A percentile compares a stretch with the other conserved stretches of the same genome.
phyloP scores from a whole-genome alignment of 2,888 invertebrate genomes.

The Eristalis arbustorum region DNA sequence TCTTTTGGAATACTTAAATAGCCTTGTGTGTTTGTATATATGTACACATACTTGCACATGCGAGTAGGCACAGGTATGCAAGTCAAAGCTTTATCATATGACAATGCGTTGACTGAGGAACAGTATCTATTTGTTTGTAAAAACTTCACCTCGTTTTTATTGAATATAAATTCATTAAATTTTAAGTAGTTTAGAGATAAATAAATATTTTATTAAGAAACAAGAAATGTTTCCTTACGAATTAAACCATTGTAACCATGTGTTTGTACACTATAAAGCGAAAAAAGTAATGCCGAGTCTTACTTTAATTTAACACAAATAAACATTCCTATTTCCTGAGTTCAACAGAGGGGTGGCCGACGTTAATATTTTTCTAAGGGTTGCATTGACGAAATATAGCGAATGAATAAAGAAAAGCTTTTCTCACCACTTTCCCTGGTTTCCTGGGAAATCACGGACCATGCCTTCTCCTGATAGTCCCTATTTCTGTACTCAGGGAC shows the following conservation, averaged over 20 bases:
- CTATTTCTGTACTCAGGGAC: slow-evolving; percentile 81
- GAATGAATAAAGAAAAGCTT: slow-evolving; percentile 19
- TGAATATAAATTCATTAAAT: not conserved
- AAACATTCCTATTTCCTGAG: not conserved
- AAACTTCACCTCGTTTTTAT: not conserved
- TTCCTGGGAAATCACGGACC: slow-evolving; percentile 78
- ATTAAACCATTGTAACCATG: not conserved
- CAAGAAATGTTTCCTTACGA: not conserved
- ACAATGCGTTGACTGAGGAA: not conserved
- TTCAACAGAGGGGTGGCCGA: slow-evolving; percentile 41
- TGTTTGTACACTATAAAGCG: not conserved
- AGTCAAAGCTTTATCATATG: not conserved
- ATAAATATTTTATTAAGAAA: not conserved
- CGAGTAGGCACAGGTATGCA: slow-evolving; percentile 12
- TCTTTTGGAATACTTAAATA: slow-evolving; percentile 23
- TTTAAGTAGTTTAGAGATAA: not conserved
- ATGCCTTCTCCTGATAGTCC: slow-evolving; percentile 80
- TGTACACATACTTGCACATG: slow-evolving; percentile 6
- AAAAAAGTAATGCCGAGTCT: not conserved
- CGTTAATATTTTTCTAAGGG: slow-evolving; percentile 37
- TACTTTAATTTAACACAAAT: not conserved
- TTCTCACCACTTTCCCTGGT: slow-evolving; percentile 78
- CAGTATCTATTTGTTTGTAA: not conserved
- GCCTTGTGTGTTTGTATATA: slow-evolving; percentile 4
- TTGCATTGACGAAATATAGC: slow-evolving; percentile 20